Percentiles rank a stretch among this genome's conserved stretches.
Evolutionary conservation across 2,113 vertebrate species (phyloP).

Genomic region (Ammodytes dubius): DNA sequence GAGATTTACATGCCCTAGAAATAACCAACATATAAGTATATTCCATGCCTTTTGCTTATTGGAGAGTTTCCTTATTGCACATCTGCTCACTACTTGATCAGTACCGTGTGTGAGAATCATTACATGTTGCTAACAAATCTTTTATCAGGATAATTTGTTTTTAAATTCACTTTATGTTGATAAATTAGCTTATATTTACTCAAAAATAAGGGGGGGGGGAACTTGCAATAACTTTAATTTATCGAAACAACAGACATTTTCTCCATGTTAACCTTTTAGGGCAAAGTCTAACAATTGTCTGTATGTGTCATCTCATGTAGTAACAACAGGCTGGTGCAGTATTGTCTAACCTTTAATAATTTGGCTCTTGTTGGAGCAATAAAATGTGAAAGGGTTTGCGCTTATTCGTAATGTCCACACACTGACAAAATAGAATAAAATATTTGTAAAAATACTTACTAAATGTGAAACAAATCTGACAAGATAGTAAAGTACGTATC

Average conservation of each 20-base stretch:
- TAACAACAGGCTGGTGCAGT: background rate
- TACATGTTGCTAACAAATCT: background rate
- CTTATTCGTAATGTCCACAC: background rate
- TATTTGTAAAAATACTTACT: too few relatives aligned
- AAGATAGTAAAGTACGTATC: background rate
- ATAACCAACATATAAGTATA: conserved; percentile 30
- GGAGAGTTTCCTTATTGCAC: conserved; percentile 24
- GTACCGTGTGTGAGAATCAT: background rate
- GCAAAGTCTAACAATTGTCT: background rate
- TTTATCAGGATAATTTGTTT: background rate
- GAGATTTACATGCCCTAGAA: conserved; percentile 22
- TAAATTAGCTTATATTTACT: background rate
- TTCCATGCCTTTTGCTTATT: conserved; percentile 44
- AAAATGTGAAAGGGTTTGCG: background rate
- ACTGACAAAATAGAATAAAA: background rate
- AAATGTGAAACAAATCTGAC: too few relatives aligned
- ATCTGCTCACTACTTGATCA: background rate
- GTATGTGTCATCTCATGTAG: background rate
- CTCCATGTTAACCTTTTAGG: background rate
- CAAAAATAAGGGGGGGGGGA: background rate
- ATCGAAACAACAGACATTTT: background rate
- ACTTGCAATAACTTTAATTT: background rate
- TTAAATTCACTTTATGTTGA: background rate
- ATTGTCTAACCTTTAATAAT: background rate
- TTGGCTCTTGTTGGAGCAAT: background rate